Evolutionary conservation across 2,113 vertebrate species (phyloP).

Genomic region (Polypterus bichir): DNA sequence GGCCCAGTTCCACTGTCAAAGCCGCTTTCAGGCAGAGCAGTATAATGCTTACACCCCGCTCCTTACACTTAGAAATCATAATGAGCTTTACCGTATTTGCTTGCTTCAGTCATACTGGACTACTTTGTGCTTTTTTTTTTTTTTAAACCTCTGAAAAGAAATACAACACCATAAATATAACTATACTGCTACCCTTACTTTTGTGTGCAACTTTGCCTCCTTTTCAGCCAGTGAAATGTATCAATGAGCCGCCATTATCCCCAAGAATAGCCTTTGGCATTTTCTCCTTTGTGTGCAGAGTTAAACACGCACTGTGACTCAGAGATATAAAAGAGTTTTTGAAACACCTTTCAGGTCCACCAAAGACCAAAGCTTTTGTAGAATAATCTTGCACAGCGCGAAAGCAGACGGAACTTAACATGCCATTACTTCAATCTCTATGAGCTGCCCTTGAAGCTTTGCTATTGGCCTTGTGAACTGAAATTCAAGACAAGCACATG

Average conservation of each 20-base stretch:
- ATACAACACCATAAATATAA: conserved; percentile 28
- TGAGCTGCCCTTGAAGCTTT: no score
- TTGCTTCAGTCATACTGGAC: conserved; percentile 23
- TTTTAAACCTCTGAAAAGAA: conserved; percentile 28
- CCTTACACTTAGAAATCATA: no score
- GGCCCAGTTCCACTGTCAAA: no score
- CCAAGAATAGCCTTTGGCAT: conserved; percentile 4
- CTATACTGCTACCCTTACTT: conserved; percentile 12
- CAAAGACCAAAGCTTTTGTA: background rate
- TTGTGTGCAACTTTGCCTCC: conserved; percentile 26
- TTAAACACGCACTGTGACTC: conserved; percentile 5
- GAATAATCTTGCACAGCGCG: conserved; percentile 2
- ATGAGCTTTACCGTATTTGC: conserved; percentile 27
- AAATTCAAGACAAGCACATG: no score
- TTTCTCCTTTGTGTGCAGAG: conserved; percentile 7
- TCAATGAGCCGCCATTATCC: conserved; percentile 10
- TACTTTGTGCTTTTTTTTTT: conserved; percentile 10
- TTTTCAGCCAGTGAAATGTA: conserved; percentile 4
- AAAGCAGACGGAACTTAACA: background rate
- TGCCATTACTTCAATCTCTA: background rate
- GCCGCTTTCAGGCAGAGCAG: no score
- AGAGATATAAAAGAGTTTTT: conserved; percentile 12
- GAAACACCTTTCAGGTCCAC: conserved; percentile 1
- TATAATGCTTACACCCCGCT: no score
- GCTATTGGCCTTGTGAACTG: no score